These are phyloP conservation scores for Stratiomys singularior DNA, from an alignment of 2,888 invertebrate species.

Conservation along the genomic window DNA sequence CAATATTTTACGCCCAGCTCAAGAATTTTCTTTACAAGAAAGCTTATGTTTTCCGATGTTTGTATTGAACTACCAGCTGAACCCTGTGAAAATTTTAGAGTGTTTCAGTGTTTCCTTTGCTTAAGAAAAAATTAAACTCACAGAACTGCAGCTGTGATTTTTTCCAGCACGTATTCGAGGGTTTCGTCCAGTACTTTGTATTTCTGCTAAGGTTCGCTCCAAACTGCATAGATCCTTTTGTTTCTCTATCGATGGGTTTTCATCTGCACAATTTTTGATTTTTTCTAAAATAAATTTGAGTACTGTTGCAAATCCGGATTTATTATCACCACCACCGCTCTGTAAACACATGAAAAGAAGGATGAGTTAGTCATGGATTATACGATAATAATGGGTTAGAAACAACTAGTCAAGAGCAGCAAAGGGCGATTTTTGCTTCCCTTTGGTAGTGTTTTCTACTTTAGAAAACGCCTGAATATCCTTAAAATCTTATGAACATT, in stretches of 20 bases:
- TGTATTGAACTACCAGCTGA: not conserved
- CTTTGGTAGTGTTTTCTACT: no score
- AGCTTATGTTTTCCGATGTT: not conserved
- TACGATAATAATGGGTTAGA: no score
- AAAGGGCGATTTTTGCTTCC: no score
- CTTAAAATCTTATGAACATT: no score
- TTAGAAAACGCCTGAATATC: no score
- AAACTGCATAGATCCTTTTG: conserved; percentile 22
- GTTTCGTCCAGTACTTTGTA: conserved; percentile 4
- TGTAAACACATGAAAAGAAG: not conserved
- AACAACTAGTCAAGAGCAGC: no score
- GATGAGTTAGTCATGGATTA: no score
- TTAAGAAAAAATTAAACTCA: not conserved
- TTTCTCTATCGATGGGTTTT: conserved; percentile 7
- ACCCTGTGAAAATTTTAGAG: not conserved
- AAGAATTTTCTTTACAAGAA: conserved; percentile 31
- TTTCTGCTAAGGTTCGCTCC: not conserved
- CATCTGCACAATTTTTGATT: conserved; percentile 23
- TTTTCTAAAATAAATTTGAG: conserved; percentile 29
- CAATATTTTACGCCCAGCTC: conserved; percentile 33
- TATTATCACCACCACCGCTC: conserved; percentile 24
- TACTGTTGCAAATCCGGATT: not conserved
- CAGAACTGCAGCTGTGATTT: not conserved
- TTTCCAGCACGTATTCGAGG: conserved; percentile 7
- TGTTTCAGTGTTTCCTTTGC: not conserved